phyloP scores from a whole-genome alignment of 2,113 vertebrate genomes.

The Oenanthe oenanthe region DNA sequence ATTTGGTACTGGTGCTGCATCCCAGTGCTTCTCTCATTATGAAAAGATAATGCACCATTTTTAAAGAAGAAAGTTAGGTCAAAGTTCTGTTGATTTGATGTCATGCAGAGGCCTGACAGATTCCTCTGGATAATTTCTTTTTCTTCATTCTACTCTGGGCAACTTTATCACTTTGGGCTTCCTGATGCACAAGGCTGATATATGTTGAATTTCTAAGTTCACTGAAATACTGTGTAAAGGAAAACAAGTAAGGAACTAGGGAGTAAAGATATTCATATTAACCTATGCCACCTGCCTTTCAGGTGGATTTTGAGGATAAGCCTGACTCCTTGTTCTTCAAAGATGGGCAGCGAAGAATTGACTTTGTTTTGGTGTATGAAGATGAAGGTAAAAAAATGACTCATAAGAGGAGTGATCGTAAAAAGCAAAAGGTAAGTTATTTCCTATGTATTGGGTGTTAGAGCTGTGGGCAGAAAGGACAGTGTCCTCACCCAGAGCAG shows the following conservation, averaged over 20 bases:
- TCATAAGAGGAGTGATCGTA: conserved; percentile 77
- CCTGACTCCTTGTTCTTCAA: conserved; percentile 89
- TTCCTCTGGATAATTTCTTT: not conserved
- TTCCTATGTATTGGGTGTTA: not conserved
- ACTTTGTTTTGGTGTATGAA: conserved; percentile 92
- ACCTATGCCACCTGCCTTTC: conserved; percentile 28
- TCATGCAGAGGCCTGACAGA: not conserved
- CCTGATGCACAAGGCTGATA: not conserved
- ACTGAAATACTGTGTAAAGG: not conserved
- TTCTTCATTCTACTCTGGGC: not conserved
- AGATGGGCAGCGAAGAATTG: conserved; percentile 86
- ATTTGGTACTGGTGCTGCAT: not conserved
- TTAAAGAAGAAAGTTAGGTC: not conserved
- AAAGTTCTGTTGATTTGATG: not conserved
- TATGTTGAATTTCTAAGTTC: not conserved
- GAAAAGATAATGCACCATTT: not conserved
- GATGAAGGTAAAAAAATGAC: conserved; percentile 85
- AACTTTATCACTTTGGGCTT: not conserved
- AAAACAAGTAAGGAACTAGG: not conserved
- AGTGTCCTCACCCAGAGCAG: not conserved
- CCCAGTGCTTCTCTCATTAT: not conserved
- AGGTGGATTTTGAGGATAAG: conserved; percentile 88
- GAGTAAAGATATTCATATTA: not conserved
- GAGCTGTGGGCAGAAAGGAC: not conserved
- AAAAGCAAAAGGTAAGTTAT: conserved; percentile 78